Base-by-base conservation (phyloP, 2,113 vertebrate genomes). In the Toxotes jaculatrix region DNA sequence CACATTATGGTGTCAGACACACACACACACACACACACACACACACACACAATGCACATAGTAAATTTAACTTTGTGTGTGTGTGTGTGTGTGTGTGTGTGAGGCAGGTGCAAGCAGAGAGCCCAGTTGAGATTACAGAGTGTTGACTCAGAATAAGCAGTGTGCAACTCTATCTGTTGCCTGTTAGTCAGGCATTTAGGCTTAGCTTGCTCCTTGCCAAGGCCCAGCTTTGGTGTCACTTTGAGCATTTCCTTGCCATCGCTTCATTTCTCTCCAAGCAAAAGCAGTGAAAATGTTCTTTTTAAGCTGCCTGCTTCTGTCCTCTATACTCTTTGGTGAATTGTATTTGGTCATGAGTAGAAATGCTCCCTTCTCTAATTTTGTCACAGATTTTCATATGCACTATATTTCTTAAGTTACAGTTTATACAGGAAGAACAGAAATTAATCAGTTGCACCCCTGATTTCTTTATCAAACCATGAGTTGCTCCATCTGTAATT, bases 121-220 rank as follows among this genome's bases (percentile, higher is more conserved):
- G 71, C 71, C 74, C 83, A 77, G 79, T 95, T 95, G 95, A 96
- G 96, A 97, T 96, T 96, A 96, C 95, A 96, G 95, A 96, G 95
- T 96, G 95, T 97, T 96, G 95, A 96, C 95, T 96, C 95, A 95
- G 95, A 96, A 95, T 96, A 95, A 95, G 95, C 88, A 92, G 93
- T 71, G 80, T 97, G 96, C 95, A 96, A 97, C 83, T 81, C 90
- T 95, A 97, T 93, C 94, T 93, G 79, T 88, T 62, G 91, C 93
- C 94, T 95, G 94, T 95, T 95, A 95, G 95, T 94, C 94, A 92
- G 89, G 92, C 95, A 95, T 96, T 96, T 96, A 96, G 95, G 91
- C 95, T 94, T 87, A 94, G 95, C 93, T 92, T 92, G 93, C 90
- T 82, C 93, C 90, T 90, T 94, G 96, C 95, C 96, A 96, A 95